Base-by-base conservation (phyloP, 1,140 invertebrate species). In the Sycophaga agraensis region DNA sequence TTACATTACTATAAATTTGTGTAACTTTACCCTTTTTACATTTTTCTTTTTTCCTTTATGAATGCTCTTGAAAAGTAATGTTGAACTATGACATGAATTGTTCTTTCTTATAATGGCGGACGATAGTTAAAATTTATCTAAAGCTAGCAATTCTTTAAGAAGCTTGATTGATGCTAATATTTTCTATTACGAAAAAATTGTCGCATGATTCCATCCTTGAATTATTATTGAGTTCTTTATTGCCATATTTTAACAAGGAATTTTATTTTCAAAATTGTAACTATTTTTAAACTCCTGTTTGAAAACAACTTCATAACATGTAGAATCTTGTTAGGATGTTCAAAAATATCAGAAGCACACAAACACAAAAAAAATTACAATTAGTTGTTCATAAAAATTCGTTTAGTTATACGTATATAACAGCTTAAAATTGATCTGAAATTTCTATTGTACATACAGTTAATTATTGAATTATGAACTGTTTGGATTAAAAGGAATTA, bases 81-180 rank as follows among this genome's bases (percentile, higher is more conserved):
- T 34, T 2, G 31, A n/a, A n/a, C n/a, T 19, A 14, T 40, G 22
- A 39, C 4, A 28, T 7, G 14, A 51, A 22, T 35, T 16, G 14
- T 37, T 35, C 14, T 22, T 51, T 34, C 7, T 51, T 21, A 8
- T 53, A n/a, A 16, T 21, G 2, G 12, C 17, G 16, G 19, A 24
- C 17, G 40, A 57, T 24, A 46, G 14, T 46, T 45, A 14, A 17
- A 57, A 17, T 31, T 31, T 17, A 37, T 57, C 28, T 57, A 57
- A 48, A 37, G 46, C 54, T 57, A 46, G 43, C 31, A 46, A 26
- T 57, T 48, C 37, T 46, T 21, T 57, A 53, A 22, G 19, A 53
- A 40, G n/a, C n/a, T 31, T 6, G 35, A 39, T 37, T 40, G 7
- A n/a, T 37, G 14, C 34, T 34, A 49, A 24, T 21, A 53, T 53